Base-by-base conservation (phyloP, 2,888 invertebrate genomes). In the Acronicta psi region DNA sequence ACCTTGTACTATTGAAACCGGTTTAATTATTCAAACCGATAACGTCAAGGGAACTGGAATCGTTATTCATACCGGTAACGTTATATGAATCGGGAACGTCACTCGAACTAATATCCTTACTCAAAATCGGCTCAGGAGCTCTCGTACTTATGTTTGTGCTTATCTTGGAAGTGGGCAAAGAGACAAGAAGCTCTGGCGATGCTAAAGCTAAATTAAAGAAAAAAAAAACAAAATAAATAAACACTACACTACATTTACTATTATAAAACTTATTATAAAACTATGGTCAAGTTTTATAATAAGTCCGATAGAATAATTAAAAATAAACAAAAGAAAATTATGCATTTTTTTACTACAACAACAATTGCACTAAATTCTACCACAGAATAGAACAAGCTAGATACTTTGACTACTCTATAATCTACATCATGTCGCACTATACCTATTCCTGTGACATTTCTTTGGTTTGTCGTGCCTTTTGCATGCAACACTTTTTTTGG, bases 401-500 rank as follows among this genome's bases (percentile, higher is more conserved):
- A 29, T 11, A 10, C 6, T 16, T 31, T 20, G 38, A 20, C 40
- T 50, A 59, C 49, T 23, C 31, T 46, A 54, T 13, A 16, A 11
- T 38, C 53, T 59, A 31, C 36, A 64, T 34, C 34, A 47, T 50
- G 25, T 66, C 45, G 58, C 77, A 75, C 70, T 74, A 85, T 92
- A 92, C 92, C 91, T 89, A 93, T 86, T 89, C 83, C 80, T 91
- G 88, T 87, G 90, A 89, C 93, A 94, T 89, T 90, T 93, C 86
- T 88, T 88, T 84, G 87, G 86, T 61, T 74, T 80, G 79, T 81
- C 82, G 75, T 84, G 87, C 83, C 84, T 84, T 89, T 89, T 89
- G 81, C 93, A 94, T 93, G 94, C 94, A 93, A 93, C 81, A 80
- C 93, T 93, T 85, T 94, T 93, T 93, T 93, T 94, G 74, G 89